phyloP scores from a whole-genome alignment of 2,888 invertebrate species.

The Mayetiola destructor region DNA sequence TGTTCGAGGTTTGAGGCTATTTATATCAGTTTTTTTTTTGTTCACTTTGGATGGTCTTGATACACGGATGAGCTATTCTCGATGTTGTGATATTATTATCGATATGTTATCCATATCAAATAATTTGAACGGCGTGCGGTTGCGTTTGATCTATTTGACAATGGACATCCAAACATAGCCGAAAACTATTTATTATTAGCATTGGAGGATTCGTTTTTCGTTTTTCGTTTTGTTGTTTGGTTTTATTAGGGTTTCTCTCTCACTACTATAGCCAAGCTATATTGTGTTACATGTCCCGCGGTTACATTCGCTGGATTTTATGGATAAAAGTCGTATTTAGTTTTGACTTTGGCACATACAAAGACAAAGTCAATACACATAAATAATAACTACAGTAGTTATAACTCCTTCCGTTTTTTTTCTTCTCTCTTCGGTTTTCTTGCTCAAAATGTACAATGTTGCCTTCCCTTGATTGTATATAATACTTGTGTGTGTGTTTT shows the following conservation, averaged over 20 bases:
- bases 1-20: too few species aligned
- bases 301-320: too few species aligned
- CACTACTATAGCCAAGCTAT: too few species aligned
- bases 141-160: conserved; percentile 1
- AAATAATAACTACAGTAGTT: conserved; percentile 1
- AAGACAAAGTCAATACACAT: not conserved
- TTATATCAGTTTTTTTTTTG: too few species aligned
- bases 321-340: too few species aligned
- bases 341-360: too few species aligned
- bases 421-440: not conserved
- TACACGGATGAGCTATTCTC: not conserved
- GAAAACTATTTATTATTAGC: conserved; percentile 8
- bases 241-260: too few species aligned
- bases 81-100: not conserved
- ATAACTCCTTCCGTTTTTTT: not conserved
- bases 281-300: too few species aligned
- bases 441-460: not conserved
- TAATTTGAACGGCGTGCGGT: not conserved
- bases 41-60: not conserved
- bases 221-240: not conserved
- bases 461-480: too few species aligned
- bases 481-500: too few species aligned
- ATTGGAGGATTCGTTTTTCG: not conserved
- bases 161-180: conserved; percentile 2
- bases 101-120: not conserved